Percentiles rank a stretch among this genome's conserved stretches.
Evolutionary conservation across 1,140 invertebrate species (phyloP).

Genomic region (Aphidius gifuensis): DNA sequence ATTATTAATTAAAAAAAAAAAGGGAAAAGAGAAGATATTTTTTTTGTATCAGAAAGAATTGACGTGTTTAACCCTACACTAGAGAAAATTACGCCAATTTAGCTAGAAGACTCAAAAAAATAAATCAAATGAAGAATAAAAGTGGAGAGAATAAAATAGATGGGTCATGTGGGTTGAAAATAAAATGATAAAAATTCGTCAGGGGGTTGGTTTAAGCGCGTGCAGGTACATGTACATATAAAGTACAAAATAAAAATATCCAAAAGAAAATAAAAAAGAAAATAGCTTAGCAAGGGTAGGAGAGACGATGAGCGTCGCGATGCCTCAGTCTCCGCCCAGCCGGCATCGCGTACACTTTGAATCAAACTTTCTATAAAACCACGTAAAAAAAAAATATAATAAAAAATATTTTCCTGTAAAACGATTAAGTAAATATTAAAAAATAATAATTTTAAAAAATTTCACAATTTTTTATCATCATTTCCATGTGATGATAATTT

Average conservation of each 20-base stretch:
- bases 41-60: too few species aligned
- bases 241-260: not conserved
- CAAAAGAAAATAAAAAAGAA: slow-evolving; percentile 10
- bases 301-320: slow-evolving; percentile 47
- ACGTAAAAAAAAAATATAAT: not conserved
- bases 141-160: too few species aligned
- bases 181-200: not conserved
- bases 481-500: too few species aligned
- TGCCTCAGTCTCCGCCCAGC: slow-evolving; percentile 54
- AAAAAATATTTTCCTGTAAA: not conserved
- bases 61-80: too few species aligned
- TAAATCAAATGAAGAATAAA: too few species aligned
- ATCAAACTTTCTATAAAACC: not conserved
- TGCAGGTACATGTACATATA: not conserved
- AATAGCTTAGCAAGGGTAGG: slow-evolving; percentile 30
- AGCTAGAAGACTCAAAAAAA: too few species aligned
- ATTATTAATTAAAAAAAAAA: too few species aligned
- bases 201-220: slow-evolving; percentile 3
- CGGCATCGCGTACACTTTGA: slow-evolving; percentile 39
- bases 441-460: too few species aligned
- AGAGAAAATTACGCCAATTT: too few species aligned
- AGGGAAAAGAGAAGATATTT: too few species aligned
- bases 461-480: too few species aligned
- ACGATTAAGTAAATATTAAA: too few species aligned
- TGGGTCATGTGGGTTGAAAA: not conserved